Conservation (phyloP, 2,113 vertebrate species). For the Brachirus orientalis region DNA sequence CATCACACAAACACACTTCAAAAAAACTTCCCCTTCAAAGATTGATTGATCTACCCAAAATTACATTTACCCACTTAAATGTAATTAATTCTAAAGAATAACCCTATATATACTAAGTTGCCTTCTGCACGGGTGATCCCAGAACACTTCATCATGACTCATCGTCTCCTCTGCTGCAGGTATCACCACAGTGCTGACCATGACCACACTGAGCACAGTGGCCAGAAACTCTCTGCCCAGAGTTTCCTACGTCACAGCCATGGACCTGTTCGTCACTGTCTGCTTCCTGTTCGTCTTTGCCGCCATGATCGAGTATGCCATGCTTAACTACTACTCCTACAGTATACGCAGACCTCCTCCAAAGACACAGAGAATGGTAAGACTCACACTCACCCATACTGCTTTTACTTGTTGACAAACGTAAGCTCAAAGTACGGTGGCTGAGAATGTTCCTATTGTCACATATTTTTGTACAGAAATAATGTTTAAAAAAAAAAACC, state of each 20-base stretch:
- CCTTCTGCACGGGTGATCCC: too few species aligned
- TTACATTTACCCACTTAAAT: too few species aligned
- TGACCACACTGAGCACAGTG: constrained; percentile 97
- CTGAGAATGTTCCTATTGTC: too few species aligned
- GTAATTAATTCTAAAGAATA: too few species aligned
- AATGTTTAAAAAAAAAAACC: too few species aligned
- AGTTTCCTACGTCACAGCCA: constrained; percentile 96
- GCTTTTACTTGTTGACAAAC: too few species aligned
- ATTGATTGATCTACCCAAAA: too few species aligned
- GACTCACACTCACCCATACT: constrained; percentile 24
- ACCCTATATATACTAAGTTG: too few species aligned
- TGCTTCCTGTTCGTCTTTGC: constrained; percentile 98
- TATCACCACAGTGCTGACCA: constrained; percentile 96
- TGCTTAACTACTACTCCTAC: constrained; percentile 94
- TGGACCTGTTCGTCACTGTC: constrained; percentile 98
- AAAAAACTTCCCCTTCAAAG: too few species aligned
- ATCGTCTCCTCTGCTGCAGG: constrained; percentile 74
- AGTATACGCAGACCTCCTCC: constrained; percentile 81
- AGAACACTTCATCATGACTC: constrained; percentile 5
- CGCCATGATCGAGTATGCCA: constrained; percentile 96
- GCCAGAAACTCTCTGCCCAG: constrained; percentile 93
- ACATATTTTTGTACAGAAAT: too few species aligned
- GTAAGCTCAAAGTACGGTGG: too few species aligned
- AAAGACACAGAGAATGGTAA: constrained; percentile 90
- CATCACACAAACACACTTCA: too few species aligned